These are phyloP conservation scores for Manis javanica DNA, from an alignment of 2,797 vertebrate genomes.

Conservation along the genomic window DNA sequence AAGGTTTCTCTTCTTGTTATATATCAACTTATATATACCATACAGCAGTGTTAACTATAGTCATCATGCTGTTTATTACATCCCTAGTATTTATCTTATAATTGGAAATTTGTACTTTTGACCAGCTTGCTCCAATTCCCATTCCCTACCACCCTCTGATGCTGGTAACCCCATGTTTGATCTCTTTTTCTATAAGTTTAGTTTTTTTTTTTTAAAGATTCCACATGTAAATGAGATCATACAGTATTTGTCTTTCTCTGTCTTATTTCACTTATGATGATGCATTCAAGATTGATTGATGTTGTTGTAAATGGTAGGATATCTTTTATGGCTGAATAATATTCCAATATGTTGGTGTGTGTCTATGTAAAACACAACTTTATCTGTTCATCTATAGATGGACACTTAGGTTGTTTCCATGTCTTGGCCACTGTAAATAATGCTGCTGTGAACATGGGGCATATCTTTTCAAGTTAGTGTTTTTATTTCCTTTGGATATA, in stretches of 20 bases:
- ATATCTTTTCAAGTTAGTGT: background rate
- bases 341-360: background rate
- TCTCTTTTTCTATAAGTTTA: background rate
- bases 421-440: background rate
- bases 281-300: background rate
- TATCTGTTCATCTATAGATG: background rate
- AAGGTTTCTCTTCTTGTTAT: background rate
- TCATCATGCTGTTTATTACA: background rate
- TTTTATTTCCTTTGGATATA: background rate
- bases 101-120: background rate
- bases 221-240: background rate
- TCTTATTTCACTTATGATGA: background rate
- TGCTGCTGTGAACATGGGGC: background rate
- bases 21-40: background rate
- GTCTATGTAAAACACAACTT: background rate
- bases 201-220: background rate
- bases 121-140: background rate
- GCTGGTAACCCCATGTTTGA: background rate
- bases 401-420: background rate
- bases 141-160: background rate
- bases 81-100: background rate
- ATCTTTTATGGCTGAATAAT: background rate
- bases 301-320: background rate
- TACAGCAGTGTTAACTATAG: accelerated
- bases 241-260: background rate